Evolutionary conservation across 2,113 vertebrate genomes (phyloP).

Genomic region (Nothocercus julius): DNA sequence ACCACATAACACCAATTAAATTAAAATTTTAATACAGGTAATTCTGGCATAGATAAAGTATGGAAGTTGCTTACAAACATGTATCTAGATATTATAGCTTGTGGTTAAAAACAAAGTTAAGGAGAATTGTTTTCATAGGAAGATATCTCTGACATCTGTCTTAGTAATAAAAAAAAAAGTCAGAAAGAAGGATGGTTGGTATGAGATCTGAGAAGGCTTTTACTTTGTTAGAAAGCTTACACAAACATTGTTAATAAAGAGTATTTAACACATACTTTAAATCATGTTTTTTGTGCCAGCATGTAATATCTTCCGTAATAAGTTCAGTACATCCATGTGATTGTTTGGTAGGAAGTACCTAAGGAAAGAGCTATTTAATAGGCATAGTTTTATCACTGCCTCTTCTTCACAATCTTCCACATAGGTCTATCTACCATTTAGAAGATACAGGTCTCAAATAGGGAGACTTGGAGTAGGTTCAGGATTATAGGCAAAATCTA

Average conservation of each 20-base stretch:
- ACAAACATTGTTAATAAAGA: not conserved
- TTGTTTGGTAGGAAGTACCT: not conserved
- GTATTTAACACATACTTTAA: not conserved
- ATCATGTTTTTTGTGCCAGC: not conserved
- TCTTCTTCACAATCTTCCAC: not conserved
- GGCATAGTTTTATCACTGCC: not conserved
- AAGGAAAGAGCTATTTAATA: not conserved
- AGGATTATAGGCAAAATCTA: not conserved
- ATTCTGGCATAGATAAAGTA: not conserved
- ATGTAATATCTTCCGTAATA: not conserved
- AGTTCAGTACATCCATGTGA: not conserved
- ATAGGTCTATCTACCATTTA: not conserved
- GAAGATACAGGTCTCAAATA: not conserved
- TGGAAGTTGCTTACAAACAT: not conserved
- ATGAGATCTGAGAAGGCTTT: not conserved
- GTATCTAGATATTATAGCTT: not conserved
- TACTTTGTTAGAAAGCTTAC: not conserved
- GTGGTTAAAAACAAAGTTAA: not conserved
- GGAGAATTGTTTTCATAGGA: not conserved
- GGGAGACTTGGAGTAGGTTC: not conserved
- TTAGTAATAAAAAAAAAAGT: not conserved
- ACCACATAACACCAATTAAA: not conserved
- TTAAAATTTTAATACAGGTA: not conserved
- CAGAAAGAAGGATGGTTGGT: not conserved
- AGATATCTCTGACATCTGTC: not conserved